Base-by-base conservation (phyloP, 2,888 invertebrate species). In the Subacronicta megacephala region DNA sequence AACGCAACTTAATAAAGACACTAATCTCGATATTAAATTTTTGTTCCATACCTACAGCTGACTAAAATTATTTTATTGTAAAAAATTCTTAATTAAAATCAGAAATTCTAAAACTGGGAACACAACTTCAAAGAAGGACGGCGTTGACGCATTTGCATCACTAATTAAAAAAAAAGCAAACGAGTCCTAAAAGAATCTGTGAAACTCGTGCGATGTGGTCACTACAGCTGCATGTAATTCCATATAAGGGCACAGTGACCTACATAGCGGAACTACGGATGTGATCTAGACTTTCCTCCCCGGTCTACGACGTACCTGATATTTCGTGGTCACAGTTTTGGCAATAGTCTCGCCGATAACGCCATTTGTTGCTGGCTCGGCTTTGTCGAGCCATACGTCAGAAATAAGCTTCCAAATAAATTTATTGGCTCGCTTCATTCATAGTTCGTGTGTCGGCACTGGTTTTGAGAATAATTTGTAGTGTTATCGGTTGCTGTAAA, bases 251-350 rank as follows among this genome's bases (percentile, higher is more conserved):
- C 61, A 3, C 16, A 40, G 40, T 74, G 65, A 65, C 75, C 75
- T 72, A 69, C 54, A 72, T 69, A 53, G 26, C 45, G 13, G 42
- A 31, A 17, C 15, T 20, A 52, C 60, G 72, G 59, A 75, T 59
- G 52, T 38, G 50, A 63, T 54, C 51, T 33, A 55, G 72, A 56
- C 29, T 17, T 17, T 40, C 23, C 50, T 50, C 47, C 23, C 31
- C 37, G 29, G 57, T 52, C 16, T 52, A 15, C 18, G 29, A 53
- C 37, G 43, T 68, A 73, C 73, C 73, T 73, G 75, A 68, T 59
- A 57, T 53, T 70, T 52, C 47, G 58, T 49, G 64, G 68, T 55
- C 67, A 45, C 50, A 58, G 51, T 72, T 72, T 75, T 75, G 69
- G 69, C 72, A 75, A 42, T 38, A 44, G 54, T 46, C 46, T 49